Percentiles rank a stretch among this genome's conserved stretches.
Evolutionary conservation across 2,888 invertebrate genomes (phyloP).

Genomic region (Lepidochitona cinerea): DNA sequence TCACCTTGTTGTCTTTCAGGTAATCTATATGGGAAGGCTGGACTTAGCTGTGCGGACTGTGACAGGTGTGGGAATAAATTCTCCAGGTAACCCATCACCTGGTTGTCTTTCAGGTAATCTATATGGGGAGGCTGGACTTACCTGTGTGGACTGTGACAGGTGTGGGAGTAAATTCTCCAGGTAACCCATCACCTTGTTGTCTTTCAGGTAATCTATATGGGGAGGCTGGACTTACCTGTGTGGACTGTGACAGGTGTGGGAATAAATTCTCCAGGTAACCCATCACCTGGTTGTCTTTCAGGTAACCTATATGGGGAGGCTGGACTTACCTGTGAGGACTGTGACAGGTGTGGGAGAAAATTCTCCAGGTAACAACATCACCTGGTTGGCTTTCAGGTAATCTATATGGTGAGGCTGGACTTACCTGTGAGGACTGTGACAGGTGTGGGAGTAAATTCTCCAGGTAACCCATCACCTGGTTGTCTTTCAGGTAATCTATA

Average conservation of each 20-base stretch:
- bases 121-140: slow-evolving; percentile 2
- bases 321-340: no score
- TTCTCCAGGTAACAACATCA: no score
- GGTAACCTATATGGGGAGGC: no score
- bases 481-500: background rate
- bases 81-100: slow-evolving; percentile 73
- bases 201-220: slow-evolving; percentile 63
- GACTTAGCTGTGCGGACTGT: no score
- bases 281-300: no score
- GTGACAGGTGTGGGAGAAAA: no score
- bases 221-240: no score
- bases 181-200: slow-evolving; percentile 73
- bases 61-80: slow-evolving; percentile 71
- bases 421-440: slow-evolving; percentile 50
- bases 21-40: slow-evolving; percentile 59
- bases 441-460: slow-evolving; percentile 69
- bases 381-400: no score
- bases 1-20: slow-evolving; percentile 71
- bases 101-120: background rate
- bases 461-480: slow-evolving; percentile 72
- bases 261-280: no score
- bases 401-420: background rate
- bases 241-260: no score
- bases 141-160: slow-evolving; percentile 52
- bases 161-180: slow-evolving; percentile 71